These are phyloP conservation scores for Trinorchestia longiramus DNA, from an alignment of 1,140 invertebrate genomes.

Conservation along the genomic window DNA sequence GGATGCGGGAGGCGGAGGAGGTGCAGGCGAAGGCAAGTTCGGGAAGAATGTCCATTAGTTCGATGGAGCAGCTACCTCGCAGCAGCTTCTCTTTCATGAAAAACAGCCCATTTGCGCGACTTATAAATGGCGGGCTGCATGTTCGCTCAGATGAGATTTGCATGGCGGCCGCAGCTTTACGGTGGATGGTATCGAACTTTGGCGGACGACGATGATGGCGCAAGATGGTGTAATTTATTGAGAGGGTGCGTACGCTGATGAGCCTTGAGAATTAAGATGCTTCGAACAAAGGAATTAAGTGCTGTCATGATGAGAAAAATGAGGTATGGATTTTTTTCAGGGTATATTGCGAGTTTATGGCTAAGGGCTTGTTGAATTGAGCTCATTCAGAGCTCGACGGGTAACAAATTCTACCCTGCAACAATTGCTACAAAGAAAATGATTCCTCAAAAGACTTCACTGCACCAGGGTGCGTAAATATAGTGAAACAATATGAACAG, in stretches of 20 bases:
- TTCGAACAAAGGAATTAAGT: conserved; percentile 9
- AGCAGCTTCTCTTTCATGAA: conserved; percentile 7
- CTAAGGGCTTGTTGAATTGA: not conserved
- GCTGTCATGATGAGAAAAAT: not conserved
- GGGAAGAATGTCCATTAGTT: not conserved
- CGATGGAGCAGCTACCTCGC: not conserved
- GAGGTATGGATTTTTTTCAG: not conserved
- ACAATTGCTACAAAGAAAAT: not conserved
- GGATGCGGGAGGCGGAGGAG: no score
- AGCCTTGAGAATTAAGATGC: not conserved
- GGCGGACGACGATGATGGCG: not conserved
- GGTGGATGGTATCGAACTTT: no score
- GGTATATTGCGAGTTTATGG: not conserved
- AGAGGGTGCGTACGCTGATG: not conserved
- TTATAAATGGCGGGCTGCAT: conserved; percentile 6
- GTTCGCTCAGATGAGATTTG: conserved; percentile 6
- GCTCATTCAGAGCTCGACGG: not conserved
- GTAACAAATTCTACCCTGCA: not conserved
- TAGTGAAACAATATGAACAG: not conserved
- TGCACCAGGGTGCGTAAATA: not conserved
- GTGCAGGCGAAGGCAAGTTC: not conserved
- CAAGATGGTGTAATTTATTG: not conserved
- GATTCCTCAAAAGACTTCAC: not conserved
- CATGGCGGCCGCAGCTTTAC: no score
- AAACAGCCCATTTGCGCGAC: conserved; percentile 5